These are phyloP conservation scores for Cyanoderma ruficeps DNA, from an alignment of 2,113 vertebrate genomes.

Conservation along the genomic window DNA sequence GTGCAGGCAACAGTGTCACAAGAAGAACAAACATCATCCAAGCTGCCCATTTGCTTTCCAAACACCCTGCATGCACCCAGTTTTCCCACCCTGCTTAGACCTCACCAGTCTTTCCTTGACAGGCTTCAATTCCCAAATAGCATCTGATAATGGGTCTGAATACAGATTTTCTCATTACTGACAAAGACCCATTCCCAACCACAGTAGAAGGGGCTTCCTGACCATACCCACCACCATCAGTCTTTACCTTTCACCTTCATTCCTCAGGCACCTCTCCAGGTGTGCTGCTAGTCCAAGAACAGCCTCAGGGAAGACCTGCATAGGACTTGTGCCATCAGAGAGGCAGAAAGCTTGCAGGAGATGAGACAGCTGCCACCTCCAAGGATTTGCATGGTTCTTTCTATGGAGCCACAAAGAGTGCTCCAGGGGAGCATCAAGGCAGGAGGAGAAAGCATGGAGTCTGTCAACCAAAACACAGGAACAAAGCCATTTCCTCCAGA, in stretches of 20 bases:
- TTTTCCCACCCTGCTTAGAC: neutral
- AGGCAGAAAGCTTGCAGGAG: neutral
- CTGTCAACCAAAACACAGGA: neutral
- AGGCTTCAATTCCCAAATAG: neutral
- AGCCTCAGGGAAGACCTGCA: neutral
- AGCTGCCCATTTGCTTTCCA: neutral
- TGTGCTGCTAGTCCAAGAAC: neutral
- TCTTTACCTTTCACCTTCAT: neutral
- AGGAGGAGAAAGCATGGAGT: neutral
- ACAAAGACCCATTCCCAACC: neutral
- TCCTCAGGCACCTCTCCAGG: neutral
- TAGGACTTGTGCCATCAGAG: neutral
- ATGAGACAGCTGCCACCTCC: neutral
- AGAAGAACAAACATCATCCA: neutral
- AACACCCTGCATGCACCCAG: neutral
- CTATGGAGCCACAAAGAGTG: neutral
- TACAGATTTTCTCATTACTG: neutral
- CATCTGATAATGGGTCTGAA: neutral
- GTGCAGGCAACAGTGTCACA: neutral
- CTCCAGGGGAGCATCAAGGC: neutral
- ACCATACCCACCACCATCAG: neutral
- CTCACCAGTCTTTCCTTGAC: neutral
- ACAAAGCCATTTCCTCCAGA: neutral
- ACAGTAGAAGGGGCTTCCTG: neutral
- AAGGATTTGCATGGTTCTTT: neutral